A percentile compares a stretch with the other conserved stretches of the same genome.
phyloP scores from a whole-genome alignment of 2,797 vertebrate species.

The Hippoglossus hippoglossus region DNA sequence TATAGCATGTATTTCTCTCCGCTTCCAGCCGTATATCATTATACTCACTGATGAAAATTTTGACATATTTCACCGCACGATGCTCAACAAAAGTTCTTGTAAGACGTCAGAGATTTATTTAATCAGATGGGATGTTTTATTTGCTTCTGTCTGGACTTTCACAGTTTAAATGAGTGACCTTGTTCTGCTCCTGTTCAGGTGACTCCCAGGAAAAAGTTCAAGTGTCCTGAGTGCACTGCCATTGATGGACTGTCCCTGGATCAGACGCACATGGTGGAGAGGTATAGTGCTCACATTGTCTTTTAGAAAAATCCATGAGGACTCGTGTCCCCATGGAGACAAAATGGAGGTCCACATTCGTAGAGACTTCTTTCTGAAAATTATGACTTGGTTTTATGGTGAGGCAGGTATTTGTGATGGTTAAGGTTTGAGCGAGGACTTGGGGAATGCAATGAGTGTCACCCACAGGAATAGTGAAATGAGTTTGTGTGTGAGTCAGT shows the following conservation, averaged over 20 bases:
- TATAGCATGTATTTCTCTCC: background rate
- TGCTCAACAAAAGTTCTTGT: background rate
- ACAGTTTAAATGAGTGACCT: constrained; percentile 48
- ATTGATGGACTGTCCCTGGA: constrained; percentile 97
- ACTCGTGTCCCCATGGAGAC: background rate
- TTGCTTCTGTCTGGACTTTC: constrained; percentile 30
- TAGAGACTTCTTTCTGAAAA: no score
- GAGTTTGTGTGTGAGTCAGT: no score
- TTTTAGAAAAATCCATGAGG: constrained; percentile 2
- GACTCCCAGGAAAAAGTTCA: constrained; percentile 99
- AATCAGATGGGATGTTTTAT: constrained; percentile 26
- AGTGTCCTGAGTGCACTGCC: constrained; percentile 98
- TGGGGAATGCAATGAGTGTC: no score
- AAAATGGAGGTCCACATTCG: background rate
- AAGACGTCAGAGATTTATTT: constrained; percentile 17
- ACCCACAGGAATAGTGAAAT: background rate
- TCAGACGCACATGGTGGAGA: constrained; percentile 99
- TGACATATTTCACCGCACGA: constrained; percentile 72
- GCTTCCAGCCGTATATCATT: constrained; percentile 76
- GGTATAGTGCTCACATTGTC: constrained; percentile 77
- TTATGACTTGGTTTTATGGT: background rate
- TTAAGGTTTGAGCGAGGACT: no score
- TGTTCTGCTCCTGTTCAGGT: constrained; percentile 86
- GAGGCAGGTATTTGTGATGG: background rate
- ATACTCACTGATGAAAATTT: constrained; percentile 79